Evolutionary conservation across 92 coral and sea anemone species (phyloP).

Genomic region (Virgularia gustaviana): DNA sequence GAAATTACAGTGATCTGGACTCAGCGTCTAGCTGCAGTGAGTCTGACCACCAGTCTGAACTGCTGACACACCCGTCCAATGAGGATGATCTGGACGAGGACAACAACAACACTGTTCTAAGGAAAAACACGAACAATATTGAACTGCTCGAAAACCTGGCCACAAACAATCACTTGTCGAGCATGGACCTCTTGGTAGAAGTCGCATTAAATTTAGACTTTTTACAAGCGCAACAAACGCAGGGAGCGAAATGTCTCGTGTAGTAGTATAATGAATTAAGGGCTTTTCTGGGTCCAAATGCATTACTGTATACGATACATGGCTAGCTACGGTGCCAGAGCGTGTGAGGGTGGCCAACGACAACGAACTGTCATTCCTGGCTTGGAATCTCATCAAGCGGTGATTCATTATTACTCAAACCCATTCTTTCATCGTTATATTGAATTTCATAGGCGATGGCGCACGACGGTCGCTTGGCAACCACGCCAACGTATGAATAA

Average conservation of each 20-base stretch:
- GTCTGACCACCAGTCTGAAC: constrained; percentile 13
- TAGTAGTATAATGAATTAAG: too few species aligned
- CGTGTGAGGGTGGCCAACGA: too few species aligned
- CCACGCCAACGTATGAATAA: constrained; percentile 13
- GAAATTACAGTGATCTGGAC: constrained; percentile 20
- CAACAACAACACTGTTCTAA: not conserved
- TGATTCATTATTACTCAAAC: not conserved
- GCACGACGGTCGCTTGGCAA: constrained; percentile 19
- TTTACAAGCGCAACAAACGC: constrained; percentile 12
- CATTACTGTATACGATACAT: not conserved
- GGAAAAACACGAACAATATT: not conserved
- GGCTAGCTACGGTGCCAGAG: too few species aligned
- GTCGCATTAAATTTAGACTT: constrained; percentile 90
- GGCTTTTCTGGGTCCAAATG: not conserved
- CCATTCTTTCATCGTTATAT: constrained; percentile 16
- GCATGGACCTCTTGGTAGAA: constrained; percentile 91
- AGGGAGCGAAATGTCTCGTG: constrained; percentile 1
- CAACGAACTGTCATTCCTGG: not conserved
- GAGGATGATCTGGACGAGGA: not conserved
- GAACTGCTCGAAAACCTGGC: constrained; percentile 19
- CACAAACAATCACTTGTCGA: constrained; percentile 37
- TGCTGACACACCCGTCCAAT: not conserved
- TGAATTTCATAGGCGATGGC: constrained; percentile 30
- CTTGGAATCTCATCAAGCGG: not conserved
- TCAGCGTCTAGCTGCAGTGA: constrained; percentile 36